Base-by-base conservation (phyloP, 2,888 invertebrate species). In the Matsumyia berberina region DNA sequence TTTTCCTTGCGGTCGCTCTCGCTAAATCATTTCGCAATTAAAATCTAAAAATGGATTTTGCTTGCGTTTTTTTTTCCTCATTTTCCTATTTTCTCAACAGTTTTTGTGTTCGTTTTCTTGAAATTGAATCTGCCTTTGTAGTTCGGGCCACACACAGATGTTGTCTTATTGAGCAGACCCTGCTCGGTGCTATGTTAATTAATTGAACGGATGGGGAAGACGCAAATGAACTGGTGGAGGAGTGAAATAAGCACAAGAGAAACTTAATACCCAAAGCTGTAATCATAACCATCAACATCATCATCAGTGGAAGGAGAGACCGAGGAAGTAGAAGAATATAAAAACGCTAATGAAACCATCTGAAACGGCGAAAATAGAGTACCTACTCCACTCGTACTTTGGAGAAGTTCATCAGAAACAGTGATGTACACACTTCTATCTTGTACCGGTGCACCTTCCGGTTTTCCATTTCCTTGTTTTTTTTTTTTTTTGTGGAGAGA, bases 301-400 rank as follows among this genome's bases (percentile, higher is more conserved):
- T 69, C 62, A 55, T 46, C 29, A 78, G 49, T 12, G 35, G 35
- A 64, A 53, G n/a, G n/a, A n/a, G n/a, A n/a, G 17, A 51, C 57
- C 17, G 15, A 51, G 76, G 39, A 64, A 69, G 69, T 17, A 51
- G 42, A 51, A 60, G 35, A 82, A 64, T 44, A 70, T 35, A 73
- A 62, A 69, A 49, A 35, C 62, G 67, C 73, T 78, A 79, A 83
- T 83, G 83, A 79, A 78, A 73, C 42, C 57, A 49, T 69, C 64
- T 74, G 64, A 37, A 73, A 67, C 60, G 72, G 12, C 53, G 19
- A 77, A 76, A 67, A 77, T 77, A 29, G 31, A 77, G 73, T 83
- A 57, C 29, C 39, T 15, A 42, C 49, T 69, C 42, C n/a, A n/a
- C n/a, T n/a, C n/a, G n/a, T 37, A 44, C 11, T 7, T 0, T 11